Evolutionary conservation across 1,140 invertebrate genomes (phyloP).

Genomic region (Maconellicoccus hirsutus): DNA sequence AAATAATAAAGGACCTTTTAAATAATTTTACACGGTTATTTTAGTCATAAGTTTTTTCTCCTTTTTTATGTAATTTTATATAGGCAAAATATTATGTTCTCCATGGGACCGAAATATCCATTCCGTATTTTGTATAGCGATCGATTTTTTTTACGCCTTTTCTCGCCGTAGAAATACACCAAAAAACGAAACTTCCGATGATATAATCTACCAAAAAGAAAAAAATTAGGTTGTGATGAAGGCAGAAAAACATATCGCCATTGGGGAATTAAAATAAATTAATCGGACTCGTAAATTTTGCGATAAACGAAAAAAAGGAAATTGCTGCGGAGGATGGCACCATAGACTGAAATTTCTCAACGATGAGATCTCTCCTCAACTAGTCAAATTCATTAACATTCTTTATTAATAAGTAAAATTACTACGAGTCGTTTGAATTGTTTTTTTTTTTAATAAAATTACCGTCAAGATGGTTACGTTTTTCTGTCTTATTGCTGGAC

Average conservation of each 20-base stretch:
- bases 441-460: no score
- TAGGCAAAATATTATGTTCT: background rate
- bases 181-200: no score
- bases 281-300: no score
- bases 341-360: background rate
- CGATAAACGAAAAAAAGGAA: background rate
- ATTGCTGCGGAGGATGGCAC: background rate
- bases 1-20: slow-evolving; percentile 8
- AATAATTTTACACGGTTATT: background rate
- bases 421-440: no score
- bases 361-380: background rate
- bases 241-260: no score
- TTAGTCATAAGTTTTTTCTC: background rate
- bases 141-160: no score
- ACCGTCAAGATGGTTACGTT: background rate
- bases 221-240: background rate
- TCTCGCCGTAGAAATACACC: no score
- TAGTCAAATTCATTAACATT: background rate
- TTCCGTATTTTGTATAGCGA: slow-evolving; percentile 14
- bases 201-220: background rate
- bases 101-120: background rate
- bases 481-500: background rate
- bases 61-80: slow-evolving; percentile 21
- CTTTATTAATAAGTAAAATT: no score
- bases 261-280: no score